Evolutionary conservation across 1,140 invertebrate genomes (phyloP), one percentile per base, ranked within the genome.

Genomic region (Mesaphorura yosii): DNA sequence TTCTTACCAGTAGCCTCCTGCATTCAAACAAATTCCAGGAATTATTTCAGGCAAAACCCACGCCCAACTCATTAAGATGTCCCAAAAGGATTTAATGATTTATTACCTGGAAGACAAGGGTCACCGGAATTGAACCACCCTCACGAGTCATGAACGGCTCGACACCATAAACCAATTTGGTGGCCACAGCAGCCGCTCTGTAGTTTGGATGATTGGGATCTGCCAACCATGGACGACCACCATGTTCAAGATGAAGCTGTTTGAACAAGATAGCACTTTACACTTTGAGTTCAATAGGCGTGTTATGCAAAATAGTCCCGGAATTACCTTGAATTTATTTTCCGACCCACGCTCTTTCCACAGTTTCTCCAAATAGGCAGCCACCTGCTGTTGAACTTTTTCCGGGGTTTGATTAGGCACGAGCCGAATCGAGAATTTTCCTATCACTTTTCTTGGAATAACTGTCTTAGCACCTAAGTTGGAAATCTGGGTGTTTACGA

Each of bases 91-190:
- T 5, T 23, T 14, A 15, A 51, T 38, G 0, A 5, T 20, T 48
- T 26, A 25, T 7, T 40, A 55, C 75, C 64, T 78, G 73, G 45
- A 83, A 73, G 19, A 88, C 94, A 48, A 98, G 72, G 49, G 93
- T 95, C 40, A 97, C 84, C 6, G 91, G 92, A 68, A 96, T 98
- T 12, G 88, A 91, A 4, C 93, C 92, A 38, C 94, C 94, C 72
- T 97, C 93, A 17, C 93, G 77, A 0, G 87, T 95, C 67, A 94
- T 76, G 72, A 98, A 91, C 10, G 94, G 93, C 29, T 93, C 86
- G 22, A 90, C 82, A 48, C 86, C 83, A 69, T 87, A 96, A 14
- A 97, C 91, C 71, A 80, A 78, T 67, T 88, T 82, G 0, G 87
- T 88, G 15, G 94, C 94, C 47, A 76, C 79, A 37, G 79, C 77